Conservation (phyloP, 2,113 vertebrate genomes). For the Dasypus novemcinctus region DNA sequence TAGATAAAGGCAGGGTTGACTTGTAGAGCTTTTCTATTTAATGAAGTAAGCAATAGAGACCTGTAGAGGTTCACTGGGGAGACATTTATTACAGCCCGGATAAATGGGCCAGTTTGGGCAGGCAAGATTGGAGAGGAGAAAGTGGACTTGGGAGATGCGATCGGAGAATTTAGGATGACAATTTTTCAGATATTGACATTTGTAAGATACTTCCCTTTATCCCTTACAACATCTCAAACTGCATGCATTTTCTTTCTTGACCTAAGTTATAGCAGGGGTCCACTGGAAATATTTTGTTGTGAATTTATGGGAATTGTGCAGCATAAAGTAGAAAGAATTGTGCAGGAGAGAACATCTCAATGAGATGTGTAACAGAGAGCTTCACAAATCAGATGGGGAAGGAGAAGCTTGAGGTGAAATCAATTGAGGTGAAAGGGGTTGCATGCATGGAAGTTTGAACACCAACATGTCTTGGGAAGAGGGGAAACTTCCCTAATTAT, state of each 20-base stretch:
- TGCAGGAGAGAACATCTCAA: conserved; percentile 59
- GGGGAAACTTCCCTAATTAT: conserved; percentile 65
- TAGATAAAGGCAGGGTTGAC: conserved; percentile 14
- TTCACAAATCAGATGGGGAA: conserved; percentile 83
- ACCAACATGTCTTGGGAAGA: conserved; percentile 60
- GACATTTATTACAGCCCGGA: not conserved
- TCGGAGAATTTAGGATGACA: not conserved
- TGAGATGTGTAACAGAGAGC: conserved; percentile 63
- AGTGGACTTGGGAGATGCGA: not conserved
- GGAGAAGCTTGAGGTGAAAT: conserved; percentile 80
- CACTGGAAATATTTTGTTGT: conserved; percentile 78
- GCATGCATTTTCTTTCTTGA: conserved; percentile 72
- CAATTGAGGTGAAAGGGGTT: conserved; percentile 78
- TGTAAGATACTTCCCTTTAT: not conserved
- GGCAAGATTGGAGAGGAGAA: not conserved
- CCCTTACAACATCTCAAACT: not conserved
- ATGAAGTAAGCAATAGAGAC: conserved; percentile 27
- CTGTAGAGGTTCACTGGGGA: not conserved
- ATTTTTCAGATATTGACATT: not conserved
- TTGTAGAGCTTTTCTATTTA: not conserved
- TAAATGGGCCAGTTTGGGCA: not conserved
- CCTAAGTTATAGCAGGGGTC: conserved; percentile 67
- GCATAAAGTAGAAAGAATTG: conserved; percentile 61
- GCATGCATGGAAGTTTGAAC: conserved; percentile 76
- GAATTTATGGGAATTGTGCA: conserved; percentile 75